These are phyloP conservation scores for Cavia porcellus DNA, from an alignment of 2,113 vertebrate species.

Conservation along the genomic window DNA sequence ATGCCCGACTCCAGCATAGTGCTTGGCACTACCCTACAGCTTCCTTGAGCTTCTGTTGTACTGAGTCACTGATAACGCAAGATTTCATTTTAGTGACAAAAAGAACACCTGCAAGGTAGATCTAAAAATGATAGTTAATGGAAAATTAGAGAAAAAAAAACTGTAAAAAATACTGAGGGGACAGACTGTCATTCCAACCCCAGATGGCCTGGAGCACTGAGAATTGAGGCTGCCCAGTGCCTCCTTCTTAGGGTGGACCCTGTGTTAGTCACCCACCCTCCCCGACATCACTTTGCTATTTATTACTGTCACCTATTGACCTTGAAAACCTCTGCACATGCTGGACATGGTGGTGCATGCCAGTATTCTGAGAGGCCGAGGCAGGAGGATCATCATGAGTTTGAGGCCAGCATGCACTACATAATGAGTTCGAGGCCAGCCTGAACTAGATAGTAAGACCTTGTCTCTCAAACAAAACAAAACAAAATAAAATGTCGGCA, in stretches of 20 bases:
- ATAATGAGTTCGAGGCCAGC: background rate
- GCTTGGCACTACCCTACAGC: background rate
- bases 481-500: conserved; percentile 39
- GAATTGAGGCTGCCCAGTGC: conserved; percentile 58
- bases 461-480: background rate
- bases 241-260: conserved; percentile 26
- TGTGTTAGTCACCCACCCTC: conserved; percentile 67
- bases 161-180: background rate
- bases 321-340: conserved; percentile 68
- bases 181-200: conserved; percentile 77
- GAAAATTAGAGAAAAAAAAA: background rate
- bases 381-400: background rate
- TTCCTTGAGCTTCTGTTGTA: background rate
- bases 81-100: background rate
- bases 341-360: background rate
- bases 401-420: background rate
- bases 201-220: conserved; percentile 12
- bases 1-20: background rate
- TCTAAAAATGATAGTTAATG: background rate
- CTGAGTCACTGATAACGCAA: background rate
- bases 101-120: background rate
- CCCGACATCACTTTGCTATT: conserved; percentile 82
- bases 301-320: conserved; percentile 79
- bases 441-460: background rate
- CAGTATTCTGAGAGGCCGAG: background rate